Base-by-base conservation (phyloP, 2,113 vertebrate genomes). In the Cheirogaleus medius region DNA sequence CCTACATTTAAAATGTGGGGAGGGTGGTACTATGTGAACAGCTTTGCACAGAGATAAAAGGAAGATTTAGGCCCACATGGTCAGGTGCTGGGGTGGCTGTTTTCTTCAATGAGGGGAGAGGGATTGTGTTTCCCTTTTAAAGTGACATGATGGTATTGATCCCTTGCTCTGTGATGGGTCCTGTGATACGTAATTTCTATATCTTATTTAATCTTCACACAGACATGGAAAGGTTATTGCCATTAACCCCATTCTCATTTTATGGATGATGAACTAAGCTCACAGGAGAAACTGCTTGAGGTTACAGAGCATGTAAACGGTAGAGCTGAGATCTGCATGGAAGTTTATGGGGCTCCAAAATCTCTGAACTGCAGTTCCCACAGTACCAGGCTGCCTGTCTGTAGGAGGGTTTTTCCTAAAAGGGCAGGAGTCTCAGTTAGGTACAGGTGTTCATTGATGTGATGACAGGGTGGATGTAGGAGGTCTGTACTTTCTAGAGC, bases 31-130 rank as follows among this genome's bases (percentile, higher is more conserved):
- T 47, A 37, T 74, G 52, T 92, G 74, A 97, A 64, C 8, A 93
- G 63, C 25, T 95, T 95, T 93, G 73, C 47, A 77, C 25, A 93
- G 90, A 94, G 56, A 92, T 64, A 44, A 91, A 96, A 95, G 37
- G 77, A 93, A 73, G 49, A 44, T 88, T 94, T 63, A 77, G 76
- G 52, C 44, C 34, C 17, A 60, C 49, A 68, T 23, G 12, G 2
- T 10, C 76, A 71, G 73, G 34, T 85, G 66, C n/a, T 90, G 20
- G 56, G 56, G 76, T 84, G 15, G 15, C 21, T 86, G 78, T 92
- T 52, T 39, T 17, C 21, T 73, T 92, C n/a, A 77, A 0, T 66
- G 20, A 6, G 12, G 17, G 11, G 82, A 14, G 17, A 54, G 44
- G 78, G 32, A 54, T 78, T 73, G 15, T 64, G 15, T 37, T 90